These are phyloP conservation scores for Pseudomyrmex sp. DNA, from an alignment of 1,140 invertebrate genomes.

Conservation along the genomic window DNA sequence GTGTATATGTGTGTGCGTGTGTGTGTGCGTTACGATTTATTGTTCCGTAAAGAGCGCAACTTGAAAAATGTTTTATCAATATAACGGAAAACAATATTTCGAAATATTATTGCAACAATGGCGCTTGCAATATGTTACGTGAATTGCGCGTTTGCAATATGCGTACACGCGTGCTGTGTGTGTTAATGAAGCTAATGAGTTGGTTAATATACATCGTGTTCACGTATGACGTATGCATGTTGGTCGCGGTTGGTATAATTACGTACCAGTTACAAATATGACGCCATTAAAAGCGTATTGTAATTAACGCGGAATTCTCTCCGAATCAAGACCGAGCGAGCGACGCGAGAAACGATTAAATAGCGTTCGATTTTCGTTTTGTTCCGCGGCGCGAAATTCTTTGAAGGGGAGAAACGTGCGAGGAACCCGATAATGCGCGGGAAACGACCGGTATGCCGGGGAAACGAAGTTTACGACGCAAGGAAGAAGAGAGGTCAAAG, in stretches of 20 bases:
- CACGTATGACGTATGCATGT: constrained; percentile 41
- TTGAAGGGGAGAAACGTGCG: constrained; percentile 19
- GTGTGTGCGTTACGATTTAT: too few species aligned
- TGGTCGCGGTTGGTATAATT: constrained; percentile 35
- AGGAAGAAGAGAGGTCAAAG: constrained; percentile 47
- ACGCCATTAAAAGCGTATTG: constrained; percentile 33
- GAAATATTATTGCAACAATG: constrained; percentile 39
- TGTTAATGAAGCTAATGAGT: constrained; percentile 60
- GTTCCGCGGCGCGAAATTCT: neutral
- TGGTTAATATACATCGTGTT: constrained; percentile 59
- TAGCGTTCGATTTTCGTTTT: constrained; percentile 18
- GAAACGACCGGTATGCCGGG: constrained; percentile 29
- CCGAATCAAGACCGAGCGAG: too few species aligned
- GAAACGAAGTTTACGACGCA: constrained; percentile 51
- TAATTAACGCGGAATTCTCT: constrained; percentile 43
- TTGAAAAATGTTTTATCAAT: neutral
- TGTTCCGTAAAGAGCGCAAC: too few species aligned
- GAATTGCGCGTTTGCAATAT: constrained; percentile 33
- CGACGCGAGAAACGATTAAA: neutral
- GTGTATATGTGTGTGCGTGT: too few species aligned
- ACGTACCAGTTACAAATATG: constrained; percentile 33
- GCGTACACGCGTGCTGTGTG: neutral
- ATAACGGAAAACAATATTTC: constrained; percentile 26
- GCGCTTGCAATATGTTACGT: neutral
- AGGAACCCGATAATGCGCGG: constrained; percentile 34